Conservation (phyloP, 2,113 vertebrate species). For the Alouatta palliata region DNA sequence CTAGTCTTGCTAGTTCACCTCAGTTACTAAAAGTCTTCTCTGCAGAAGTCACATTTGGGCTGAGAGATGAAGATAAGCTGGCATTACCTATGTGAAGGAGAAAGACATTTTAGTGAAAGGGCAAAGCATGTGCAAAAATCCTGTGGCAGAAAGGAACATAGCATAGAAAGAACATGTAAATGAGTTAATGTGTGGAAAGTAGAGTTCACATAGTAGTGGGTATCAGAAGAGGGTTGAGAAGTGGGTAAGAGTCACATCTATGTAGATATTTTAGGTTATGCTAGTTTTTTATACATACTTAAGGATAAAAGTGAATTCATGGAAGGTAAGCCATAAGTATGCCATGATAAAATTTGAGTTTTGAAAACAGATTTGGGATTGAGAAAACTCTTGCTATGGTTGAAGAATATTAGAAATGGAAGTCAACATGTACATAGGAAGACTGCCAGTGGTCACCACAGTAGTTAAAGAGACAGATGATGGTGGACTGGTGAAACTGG, state of each 20-base stretch:
- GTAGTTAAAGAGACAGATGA: background rate
- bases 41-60: background rate
- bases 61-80: background rate
- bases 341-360: constrained; percentile 6
- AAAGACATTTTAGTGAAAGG: background rate
- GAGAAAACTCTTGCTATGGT: background rate
- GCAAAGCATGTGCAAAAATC: background rate
- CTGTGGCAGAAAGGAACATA: background rate
- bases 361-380: background rate
- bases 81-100: background rate
- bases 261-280: background rate
- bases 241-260: background rate
- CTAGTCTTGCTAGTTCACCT: background rate
- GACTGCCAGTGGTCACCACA: background rate
- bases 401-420: background rate
- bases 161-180: background rate
- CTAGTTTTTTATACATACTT: background rate
- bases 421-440: background rate
- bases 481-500: background rate
- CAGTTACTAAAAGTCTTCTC: background rate
- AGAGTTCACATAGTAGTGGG: background rate
- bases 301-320: background rate
- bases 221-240: background rate
- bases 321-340: background rate
- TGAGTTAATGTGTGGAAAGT: background rate